phyloP scores from a whole-genome alignment of 2,888 invertebrate species.

The Scaeva pyrastri region DNA sequence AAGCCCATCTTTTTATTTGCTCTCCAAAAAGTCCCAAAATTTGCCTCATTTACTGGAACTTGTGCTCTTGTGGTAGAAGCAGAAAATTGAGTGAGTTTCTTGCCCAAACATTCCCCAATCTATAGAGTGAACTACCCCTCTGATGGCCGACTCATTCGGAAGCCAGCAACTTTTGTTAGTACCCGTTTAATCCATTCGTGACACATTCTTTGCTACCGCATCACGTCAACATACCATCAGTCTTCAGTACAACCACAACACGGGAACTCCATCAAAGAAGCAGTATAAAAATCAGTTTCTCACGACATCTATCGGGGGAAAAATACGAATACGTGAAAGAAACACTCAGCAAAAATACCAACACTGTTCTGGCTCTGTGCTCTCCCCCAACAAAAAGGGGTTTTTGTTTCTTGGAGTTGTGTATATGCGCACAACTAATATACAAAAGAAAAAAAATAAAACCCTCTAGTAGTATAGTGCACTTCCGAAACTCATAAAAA shows the following conservation, averaged over 20 bases:
- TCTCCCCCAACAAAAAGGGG: constrained; percentile 9
- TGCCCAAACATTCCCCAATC: not conserved
- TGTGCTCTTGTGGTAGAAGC: not conserved
- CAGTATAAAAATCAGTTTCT: constrained; percentile 42
- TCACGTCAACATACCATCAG: constrained; percentile 35
- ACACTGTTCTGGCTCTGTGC: constrained; percentile 4
- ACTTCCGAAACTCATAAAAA: constrained; percentile 65
- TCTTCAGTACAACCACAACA: constrained; percentile 26
- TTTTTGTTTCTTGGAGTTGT: constrained; percentile 28
- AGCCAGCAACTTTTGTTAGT: not conserved
- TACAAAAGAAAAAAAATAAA: not conserved
- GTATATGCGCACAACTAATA: constrained; percentile 49
- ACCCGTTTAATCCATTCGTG: not conserved
- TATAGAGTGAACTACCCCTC: not conserved
- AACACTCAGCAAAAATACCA: constrained; percentile 39
- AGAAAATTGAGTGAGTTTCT: constrained; percentile 48
- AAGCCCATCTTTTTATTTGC: not conserved
- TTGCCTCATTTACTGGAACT: not conserved
- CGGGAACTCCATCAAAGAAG: constrained; percentile 15
- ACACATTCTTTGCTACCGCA: constrained; percentile 32
- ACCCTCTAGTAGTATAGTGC: constrained; percentile 50
- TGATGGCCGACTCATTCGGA: not conserved
- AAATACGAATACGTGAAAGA: not conserved
- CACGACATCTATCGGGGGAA: constrained; percentile 7
- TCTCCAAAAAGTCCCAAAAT: constrained; percentile 20